Percentiles rank a stretch among this genome's conserved stretches.
Conservation (phyloP, 2,113 vertebrate species). For the Archilochus colubris region DNA sequence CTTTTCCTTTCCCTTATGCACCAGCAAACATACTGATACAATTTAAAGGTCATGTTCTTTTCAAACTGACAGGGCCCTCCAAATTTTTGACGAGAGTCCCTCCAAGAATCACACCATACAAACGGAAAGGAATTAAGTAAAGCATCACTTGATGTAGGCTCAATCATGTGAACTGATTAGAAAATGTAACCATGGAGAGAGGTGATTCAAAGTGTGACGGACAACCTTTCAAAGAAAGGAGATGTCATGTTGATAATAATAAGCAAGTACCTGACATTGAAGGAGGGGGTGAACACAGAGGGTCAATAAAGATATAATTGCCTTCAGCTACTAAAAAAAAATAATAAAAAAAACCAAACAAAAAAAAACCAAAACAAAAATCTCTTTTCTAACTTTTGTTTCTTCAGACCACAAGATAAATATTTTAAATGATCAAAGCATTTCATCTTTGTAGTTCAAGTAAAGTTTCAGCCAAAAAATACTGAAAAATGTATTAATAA, state of each 20-base stretch:
- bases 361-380: not conserved
- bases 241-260: slow-evolving; percentile 75
- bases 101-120: slow-evolving; percentile 84
- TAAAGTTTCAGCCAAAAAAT: not conserved
- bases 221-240: slow-evolving; percentile 76
- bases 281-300: slow-evolving; percentile 26
- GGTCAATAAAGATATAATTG: slow-evolving; percentile 78
- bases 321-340: slow-evolving; percentile 46
- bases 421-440: not conserved
- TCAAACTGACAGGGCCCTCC: slow-evolving; percentile 99
- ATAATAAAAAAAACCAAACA: not conserved
- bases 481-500: not conserved
- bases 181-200: slow-evolving; percentile 77
- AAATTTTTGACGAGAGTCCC: slow-evolving; percentile 96
- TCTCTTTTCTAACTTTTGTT: not conserved
- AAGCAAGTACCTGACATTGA: slow-evolving; percentile 67
- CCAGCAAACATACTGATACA: slow-evolving; percentile 99
- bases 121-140: slow-evolving; percentile 89
- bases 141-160: slow-evolving; percentile 82
- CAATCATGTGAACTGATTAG: slow-evolving; percentile 90
- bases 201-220: slow-evolving; percentile 71
- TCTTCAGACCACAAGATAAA: slow-evolving; percentile 21
- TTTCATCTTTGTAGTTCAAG: not conserved
- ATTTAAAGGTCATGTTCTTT: slow-evolving; percentile 99
- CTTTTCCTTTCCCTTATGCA: slow-evolving; percentile 93